Conservation (phyloP, 2,113 vertebrate species). For the Paradoxurus hermaphroditus region DNA sequence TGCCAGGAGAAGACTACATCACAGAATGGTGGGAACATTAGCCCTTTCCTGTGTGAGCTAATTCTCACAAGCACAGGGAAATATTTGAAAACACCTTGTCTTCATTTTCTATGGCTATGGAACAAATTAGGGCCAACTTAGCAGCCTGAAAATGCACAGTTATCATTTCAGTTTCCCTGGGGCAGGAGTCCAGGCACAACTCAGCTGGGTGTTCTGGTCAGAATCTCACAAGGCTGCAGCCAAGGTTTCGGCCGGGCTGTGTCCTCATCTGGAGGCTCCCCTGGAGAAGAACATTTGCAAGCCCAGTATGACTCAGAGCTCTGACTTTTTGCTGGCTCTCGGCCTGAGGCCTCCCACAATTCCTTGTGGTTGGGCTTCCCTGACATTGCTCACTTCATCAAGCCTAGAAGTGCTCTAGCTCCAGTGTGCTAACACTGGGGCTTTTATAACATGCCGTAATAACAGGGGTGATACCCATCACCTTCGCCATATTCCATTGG, state of each 20-base stretch:
- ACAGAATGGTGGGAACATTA: fast-evolving
- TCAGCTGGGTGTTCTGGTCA: background rate
- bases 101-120: background rate
- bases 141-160: background rate
- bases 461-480: no score
- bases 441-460: background rate
- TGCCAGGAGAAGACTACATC: background rate
- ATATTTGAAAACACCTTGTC: background rate
- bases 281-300: background rate
- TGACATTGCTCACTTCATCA: background rate
- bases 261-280: background rate
- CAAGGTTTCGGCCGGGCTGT: background rate
- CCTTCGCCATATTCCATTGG: background rate
- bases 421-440: background rate
- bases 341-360: background rate
- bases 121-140: background rate
- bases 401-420: background rate
- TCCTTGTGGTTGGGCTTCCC: background rate
- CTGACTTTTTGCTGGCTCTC: background rate
- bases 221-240: background rate
- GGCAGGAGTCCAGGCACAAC: background rate
- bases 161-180: background rate
- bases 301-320: fast-evolving
- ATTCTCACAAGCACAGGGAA: background rate
- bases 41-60: background rate